A percentile compares a stretch with the other conserved stretches of the same genome.
These are phyloP conservation scores for Drosophila aff. DNA, from an alignment of 1,140 invertebrate species.

Conservation along the genomic window DNA sequence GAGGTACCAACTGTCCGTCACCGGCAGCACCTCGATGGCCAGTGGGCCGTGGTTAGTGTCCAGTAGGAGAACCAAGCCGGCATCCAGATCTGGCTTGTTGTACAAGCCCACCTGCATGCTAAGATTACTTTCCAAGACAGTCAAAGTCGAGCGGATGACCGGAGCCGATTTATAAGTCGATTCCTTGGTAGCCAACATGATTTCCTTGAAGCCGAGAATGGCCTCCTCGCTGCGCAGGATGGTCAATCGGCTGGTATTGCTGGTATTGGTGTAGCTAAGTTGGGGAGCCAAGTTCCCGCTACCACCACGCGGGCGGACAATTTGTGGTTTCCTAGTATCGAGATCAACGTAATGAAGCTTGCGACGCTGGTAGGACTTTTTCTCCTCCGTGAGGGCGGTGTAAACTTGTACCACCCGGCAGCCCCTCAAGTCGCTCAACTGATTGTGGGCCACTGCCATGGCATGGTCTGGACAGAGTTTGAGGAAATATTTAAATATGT, in stretches of 20 bases:
- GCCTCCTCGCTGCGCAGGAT: constrained; percentile 8
- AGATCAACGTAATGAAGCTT: not conserved
- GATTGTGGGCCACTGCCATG: constrained; percentile 16
- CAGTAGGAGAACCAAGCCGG: constrained; percentile 25
- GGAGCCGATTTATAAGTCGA: fast-evolving
- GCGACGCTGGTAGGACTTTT: constrained; percentile 9
- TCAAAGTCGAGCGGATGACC: constrained; percentile 9
- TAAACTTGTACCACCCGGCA: constrained; percentile 55
- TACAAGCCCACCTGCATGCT: not conserved
- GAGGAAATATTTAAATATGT: not conserved
- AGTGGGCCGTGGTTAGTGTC: not conserved
- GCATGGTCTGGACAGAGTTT: constrained; percentile 30
- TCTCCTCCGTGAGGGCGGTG: constrained; percentile 43
- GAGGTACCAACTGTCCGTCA: constrained; percentile 40
- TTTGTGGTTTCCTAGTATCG: fast-evolving
- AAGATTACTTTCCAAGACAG: fast-evolving
- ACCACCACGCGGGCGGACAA: not conserved
- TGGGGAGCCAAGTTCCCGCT: not conserved
- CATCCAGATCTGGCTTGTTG: not conserved
- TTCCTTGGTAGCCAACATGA: not conserved
- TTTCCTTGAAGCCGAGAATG: constrained; percentile 7
- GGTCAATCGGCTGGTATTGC: not conserved
- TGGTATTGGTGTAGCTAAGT: not conserved
- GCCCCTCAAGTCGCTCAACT: constrained; percentile 10
- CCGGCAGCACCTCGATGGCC: not conserved